A percentile compares a stretch with the other conserved stretches of the same genome.
phyloP scores from a whole-genome alignment of 2,113 vertebrate genomes.

The Hemibates koningsi region DNA sequence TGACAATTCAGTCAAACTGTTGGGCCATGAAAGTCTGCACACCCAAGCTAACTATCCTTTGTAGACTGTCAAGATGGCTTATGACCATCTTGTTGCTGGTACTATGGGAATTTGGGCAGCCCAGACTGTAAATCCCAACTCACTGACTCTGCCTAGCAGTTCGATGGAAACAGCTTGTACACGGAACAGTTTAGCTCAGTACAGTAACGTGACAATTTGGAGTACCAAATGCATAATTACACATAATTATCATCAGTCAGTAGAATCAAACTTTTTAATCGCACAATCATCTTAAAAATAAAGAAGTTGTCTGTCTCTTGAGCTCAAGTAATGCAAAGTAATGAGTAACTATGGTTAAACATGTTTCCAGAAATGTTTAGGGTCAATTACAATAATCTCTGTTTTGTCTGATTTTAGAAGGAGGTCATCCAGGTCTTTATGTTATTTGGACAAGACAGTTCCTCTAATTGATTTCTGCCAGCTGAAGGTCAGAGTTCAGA shows the following conservation, averaged over 20 bases:
- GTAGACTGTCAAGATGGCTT: not conserved
- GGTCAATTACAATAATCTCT: not conserved
- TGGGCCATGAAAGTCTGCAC: not conserved
- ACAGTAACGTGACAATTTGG: accelerated
- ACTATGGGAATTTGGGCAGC: not conserved
- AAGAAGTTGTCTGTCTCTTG: not conserved
- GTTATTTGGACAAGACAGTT: not conserved
- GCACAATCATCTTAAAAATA: accelerated
- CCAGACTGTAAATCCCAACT: not conserved
- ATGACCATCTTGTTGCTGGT: not conserved
- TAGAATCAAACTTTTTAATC: not conserved
- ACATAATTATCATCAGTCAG: not conserved
- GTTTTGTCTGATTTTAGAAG: not conserved
- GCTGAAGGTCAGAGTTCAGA: not conserved
- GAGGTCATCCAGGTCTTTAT: not conserved
- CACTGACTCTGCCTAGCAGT: not conserved
- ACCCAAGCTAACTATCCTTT: not conserved
- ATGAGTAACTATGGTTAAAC: not conserved
- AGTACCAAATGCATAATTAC: not conserved
- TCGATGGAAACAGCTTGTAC: not conserved
- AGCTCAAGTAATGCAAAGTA: not conserved
- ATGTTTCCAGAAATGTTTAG: not conserved
- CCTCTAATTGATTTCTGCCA: not conserved
- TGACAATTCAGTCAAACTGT: not conserved
- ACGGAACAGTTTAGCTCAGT: not conserved